These are phyloP conservation scores for Cherax quadricarinatus DNA, from an alignment of 1,140 invertebrate genomes.

Conservation along the genomic window DNA sequence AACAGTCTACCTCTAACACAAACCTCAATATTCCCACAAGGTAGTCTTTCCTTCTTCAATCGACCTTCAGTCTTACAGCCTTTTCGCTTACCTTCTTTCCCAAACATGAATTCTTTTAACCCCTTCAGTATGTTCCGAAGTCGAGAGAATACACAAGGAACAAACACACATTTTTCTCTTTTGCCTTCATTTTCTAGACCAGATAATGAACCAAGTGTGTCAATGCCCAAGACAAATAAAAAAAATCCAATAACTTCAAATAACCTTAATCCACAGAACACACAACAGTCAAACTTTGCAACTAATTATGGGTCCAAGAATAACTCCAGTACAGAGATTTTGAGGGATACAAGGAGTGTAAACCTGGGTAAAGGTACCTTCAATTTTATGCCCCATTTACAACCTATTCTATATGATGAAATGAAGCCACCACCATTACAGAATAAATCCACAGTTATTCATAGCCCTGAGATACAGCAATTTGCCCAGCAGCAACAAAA, in stretches of 20 bases:
- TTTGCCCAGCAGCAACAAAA: not conserved
- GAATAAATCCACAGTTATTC: not conserved
- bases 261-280: not conserved
- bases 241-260: not conserved
- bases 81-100: slow-evolving; percentile 8
- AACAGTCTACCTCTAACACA: not conserved
- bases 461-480: not conserved
- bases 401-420: not conserved
- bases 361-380: not conserved
- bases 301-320: not conserved
- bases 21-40: not conserved
- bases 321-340: not conserved
- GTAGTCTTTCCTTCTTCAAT: not conserved
- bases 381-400: slow-evolving; percentile 31
- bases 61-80: not conserved
- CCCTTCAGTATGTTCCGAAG: slow-evolving; percentile 41
- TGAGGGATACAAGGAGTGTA: not conserved
- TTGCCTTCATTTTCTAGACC: not conserved
- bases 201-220: slow-evolving; percentile 22
- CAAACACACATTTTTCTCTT: not conserved
- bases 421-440: not conserved
- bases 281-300: not conserved
- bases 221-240: not conserved
- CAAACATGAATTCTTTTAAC: slow-evolving; percentile 47
- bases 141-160: slow-evolving; percentile 5